Base-by-base conservation (phyloP, 2,797 vertebrate genomes). In the Poeciliopsis infans region DNA sequence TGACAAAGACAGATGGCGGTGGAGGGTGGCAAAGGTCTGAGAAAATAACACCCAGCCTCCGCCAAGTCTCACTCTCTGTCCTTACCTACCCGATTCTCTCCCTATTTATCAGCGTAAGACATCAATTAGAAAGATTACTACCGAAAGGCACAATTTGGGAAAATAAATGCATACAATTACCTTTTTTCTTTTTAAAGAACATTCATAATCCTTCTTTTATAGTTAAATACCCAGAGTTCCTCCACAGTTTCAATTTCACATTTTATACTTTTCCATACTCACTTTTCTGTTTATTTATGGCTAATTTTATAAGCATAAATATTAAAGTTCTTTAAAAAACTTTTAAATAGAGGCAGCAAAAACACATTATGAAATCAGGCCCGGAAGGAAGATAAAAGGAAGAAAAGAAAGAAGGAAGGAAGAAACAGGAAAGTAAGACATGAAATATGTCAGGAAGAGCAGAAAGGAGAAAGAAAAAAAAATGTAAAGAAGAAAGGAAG, bases 1-100 rank as follows among this genome's bases (percentile, higher is more conserved):
- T 59, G 91, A 92, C 88, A 86, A 13, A 86, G 92, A 92, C 80
- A 86, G 83, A 93, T 81, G 88, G 83, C 47, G 2, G 74, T 1
- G 77, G 66, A 47, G 41, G 79, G 69, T 66, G 81, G 85, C 87
- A 78, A 78, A 79, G 79, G 82, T 78, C 79, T 36, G 85, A 59
- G 85, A 79, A 83, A 81, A 82, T 73, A 47, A 80, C 74, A 83
- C 71, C 4, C 16, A 72, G 83, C 66, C 68, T 75, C 83, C 36
- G n/a, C 77, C 82, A 78, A 66, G 1, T 47, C 87, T 83, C 82
- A 0, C 15, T 75, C 81, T 49, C 81, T n/a, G 28, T 47, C 73
- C 69, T 4, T 36, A 28, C 77, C 80, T 68, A 85, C 49, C 36
- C 0, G 0, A 11, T 36, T 75, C 84, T 64, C 10, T 75, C 77